Evolutionary conservation across 2,888 invertebrate species (phyloP), one percentile per base, ranked within the genome.

Genomic region (Julus scandinavius): DNA sequence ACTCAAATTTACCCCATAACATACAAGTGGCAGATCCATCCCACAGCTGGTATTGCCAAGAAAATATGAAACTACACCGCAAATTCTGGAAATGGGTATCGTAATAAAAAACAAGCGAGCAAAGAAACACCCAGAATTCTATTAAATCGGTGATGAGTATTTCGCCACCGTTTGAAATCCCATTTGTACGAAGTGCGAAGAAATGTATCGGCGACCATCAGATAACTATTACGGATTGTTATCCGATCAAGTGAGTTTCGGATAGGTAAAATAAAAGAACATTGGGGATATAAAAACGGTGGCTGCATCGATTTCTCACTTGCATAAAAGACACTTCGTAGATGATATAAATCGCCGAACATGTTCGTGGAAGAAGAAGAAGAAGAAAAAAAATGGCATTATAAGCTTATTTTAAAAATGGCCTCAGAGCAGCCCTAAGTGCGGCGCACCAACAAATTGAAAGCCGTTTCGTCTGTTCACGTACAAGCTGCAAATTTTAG

Each of bases 401-500:
- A 72, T 72, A 29, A 72, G 72, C 72, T 72, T 72, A 72, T 72
- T 72, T 72, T 72, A 72, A 72, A 72, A 72, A 72, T 29, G 72
- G 72, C 72, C 72, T 72, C 29, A 72, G 72, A 72, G 72, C 72
- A 72, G 72, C 72, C 72, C 29, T 72, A 72, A 72, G 72, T 72
- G 72, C 72, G 72, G 72, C 29, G 72, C 63, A 63, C 72, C 72
- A 72, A 29, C 72, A 72, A 72, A 72, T 72, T 72, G 72, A 72
- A 72, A 72, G 72, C 72, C 29, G 72, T 72, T 72, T 72, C 72
- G 72, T 72, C 72, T 20, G 72, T 29, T 29, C 72, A 72, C 29
- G 72, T 13, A 29, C 72, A 11, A 29, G 72, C 72, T 72, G 72
- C 72, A 72, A 72, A 72, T 72, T 72, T n/a, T 11, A 72, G 72